phyloP scores from a whole-genome alignment of 92 coral and sea anemone genomes.

The Siderastrea siderea region DNA sequence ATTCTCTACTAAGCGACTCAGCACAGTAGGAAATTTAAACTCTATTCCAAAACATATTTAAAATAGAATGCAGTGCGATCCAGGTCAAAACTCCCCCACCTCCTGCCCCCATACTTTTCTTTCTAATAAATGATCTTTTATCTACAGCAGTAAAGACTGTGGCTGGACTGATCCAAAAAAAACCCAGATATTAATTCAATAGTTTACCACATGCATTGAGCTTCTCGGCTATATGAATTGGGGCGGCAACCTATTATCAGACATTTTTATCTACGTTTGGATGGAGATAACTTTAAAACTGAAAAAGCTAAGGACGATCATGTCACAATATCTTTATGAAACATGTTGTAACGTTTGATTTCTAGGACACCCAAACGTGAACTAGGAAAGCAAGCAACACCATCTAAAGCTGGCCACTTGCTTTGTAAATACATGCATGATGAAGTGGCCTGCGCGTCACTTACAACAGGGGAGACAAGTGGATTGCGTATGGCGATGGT shows the following conservation, averaged over 20 bases:
- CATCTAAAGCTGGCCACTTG: slow-evolving; percentile 52
- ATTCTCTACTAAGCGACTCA: not conserved
- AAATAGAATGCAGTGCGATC: too few relatives aligned
- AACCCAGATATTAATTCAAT: too few relatives aligned
- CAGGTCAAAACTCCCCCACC: too few relatives aligned
- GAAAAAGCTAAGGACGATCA: not conserved
- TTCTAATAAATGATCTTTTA: too few relatives aligned
- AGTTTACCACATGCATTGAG: too few relatives aligned
- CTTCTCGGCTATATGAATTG: too few relatives aligned
- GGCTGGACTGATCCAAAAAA: too few relatives aligned
- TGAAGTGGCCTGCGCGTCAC: slow-evolving; percentile 86
- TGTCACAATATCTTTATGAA: not conserved
- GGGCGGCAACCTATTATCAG: too few relatives aligned
- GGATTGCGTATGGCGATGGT: slow-evolving; percentile 87
- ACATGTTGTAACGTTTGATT: not conserved
- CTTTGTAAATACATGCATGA: slow-evolving; percentile 88
- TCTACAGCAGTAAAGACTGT: too few relatives aligned
- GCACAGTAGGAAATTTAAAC: not conserved
- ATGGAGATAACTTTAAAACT: not conserved
- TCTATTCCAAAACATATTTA: too few relatives aligned
- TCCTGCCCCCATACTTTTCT: too few relatives aligned
- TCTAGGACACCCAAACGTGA: slow-evolving; percentile 76
- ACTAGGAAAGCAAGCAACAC: slow-evolving; percentile 38
- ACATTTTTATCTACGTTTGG: too few relatives aligned
- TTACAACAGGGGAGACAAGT: slow-evolving; percentile 73